Evolutionary conservation across 2,888 invertebrate genomes (phyloP).

Genomic region (Cistogaster globosa): DNA sequence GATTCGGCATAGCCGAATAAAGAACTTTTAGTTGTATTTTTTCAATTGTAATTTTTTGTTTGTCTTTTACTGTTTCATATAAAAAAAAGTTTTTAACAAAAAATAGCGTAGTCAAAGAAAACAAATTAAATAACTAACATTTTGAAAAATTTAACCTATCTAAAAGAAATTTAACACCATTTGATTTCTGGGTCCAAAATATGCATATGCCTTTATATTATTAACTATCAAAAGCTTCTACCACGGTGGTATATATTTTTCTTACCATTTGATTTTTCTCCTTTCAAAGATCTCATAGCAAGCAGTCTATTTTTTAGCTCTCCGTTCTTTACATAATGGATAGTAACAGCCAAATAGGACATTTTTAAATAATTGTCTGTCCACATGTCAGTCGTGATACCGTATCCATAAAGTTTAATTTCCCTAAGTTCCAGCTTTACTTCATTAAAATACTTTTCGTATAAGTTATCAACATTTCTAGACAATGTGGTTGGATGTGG

Average conservation of each 20-base stretch:
- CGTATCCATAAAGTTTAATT: background rate
- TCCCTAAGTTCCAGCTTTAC: constrained; percentile 21
- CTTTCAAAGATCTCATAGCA: constrained; percentile 44
- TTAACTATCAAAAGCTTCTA: background rate
- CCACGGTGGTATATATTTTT: background rate
- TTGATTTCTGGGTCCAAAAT: too few relatives aligned
- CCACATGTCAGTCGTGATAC: constrained; percentile 18
- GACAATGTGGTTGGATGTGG: constrained; percentile 33
- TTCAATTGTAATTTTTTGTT: too few relatives aligned
- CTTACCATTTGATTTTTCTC: constrained; percentile 27
- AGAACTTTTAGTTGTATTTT: too few relatives aligned
- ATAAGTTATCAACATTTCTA: constrained; percentile 5
- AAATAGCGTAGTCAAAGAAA: too few relatives aligned
- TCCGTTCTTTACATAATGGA: constrained; percentile 66
- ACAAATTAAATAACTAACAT: too few relatives aligned
- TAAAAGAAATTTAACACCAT: too few relatives aligned
- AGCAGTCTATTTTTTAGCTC: constrained; percentile 64
- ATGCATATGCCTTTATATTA: background rate
- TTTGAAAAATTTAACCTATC: too few relatives aligned
- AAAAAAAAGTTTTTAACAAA: too few relatives aligned
- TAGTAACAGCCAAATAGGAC: constrained; percentile 62
- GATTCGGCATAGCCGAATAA: too few relatives aligned
- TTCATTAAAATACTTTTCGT: constrained; percentile 37
- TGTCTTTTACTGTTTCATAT: too few relatives aligned
- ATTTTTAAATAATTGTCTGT: constrained; percentile 60